phyloP scores from a whole-genome alignment of 2,113 vertebrate species.

The Sarotherodon lohbergeri region DNA sequence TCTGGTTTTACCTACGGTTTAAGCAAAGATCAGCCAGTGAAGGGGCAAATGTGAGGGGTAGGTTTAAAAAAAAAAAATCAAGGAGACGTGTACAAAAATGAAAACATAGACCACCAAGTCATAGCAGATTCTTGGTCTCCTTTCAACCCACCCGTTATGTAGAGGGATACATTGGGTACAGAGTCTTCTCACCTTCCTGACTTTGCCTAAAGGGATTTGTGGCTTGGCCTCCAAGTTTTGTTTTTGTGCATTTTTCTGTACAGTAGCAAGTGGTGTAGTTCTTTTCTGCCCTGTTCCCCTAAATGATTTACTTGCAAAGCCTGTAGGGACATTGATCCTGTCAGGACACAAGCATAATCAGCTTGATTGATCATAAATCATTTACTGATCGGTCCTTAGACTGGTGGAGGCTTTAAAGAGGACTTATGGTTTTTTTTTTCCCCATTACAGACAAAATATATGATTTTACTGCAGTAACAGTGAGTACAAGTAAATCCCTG shows the following conservation, averaged over 20 bases:
- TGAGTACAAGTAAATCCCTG: background rate
- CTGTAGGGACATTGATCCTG: background rate
- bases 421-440: accelerated
- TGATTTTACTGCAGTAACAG: background rate
- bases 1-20: background rate
- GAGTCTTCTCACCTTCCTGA: background rate
- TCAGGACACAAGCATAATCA: background rate
- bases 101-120: background rate
- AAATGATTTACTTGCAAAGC: background rate
- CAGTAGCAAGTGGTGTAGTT: background rate
- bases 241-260: background rate
- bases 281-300: background rate
- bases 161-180: background rate
- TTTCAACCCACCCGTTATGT: background rate
- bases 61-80: background rate
- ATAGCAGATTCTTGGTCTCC: background rate
- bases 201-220: background rate
- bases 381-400: background rate
- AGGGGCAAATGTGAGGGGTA: background rate
- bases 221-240: background rate
- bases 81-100: background rate
- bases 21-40: background rate
- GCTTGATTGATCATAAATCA: background rate
- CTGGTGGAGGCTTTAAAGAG: background rate
- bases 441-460: background rate